Percentiles rank a stretch among this genome's conserved stretches.
phyloP scores from a whole-genome alignment of 2,113 vertebrate species.

The Regulus satrapa region DNA sequence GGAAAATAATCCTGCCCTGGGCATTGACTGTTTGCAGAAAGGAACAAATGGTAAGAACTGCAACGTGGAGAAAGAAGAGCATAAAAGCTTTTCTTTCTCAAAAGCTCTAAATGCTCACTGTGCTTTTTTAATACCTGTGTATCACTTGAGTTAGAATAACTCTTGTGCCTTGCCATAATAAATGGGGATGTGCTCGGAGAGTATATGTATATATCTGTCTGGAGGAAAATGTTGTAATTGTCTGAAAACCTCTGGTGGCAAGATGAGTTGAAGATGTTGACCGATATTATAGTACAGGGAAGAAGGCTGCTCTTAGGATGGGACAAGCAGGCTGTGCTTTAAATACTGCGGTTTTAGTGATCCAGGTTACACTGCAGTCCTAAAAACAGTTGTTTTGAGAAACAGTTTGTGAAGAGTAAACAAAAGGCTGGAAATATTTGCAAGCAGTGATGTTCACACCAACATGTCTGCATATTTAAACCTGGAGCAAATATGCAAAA shows the following conservation, averaged over 20 bases:
- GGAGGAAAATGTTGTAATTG: not conserved
- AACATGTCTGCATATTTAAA: not conserved
- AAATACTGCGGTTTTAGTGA: not conserved
- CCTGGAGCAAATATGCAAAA: not conserved
- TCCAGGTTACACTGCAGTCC: not conserved
- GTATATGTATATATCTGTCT: fast-evolving
- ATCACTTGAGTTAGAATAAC: not conserved
- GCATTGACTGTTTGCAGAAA: slow-evolving; percentile 91
- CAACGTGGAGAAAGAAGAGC: fast-evolving
- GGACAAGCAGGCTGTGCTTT: not conserved
- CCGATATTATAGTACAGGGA: not conserved
- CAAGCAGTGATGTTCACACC: not conserved
- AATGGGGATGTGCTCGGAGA: not conserved
- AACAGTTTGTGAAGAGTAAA: not conserved
- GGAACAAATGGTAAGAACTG: slow-evolving; percentile 86
- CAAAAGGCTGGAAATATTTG: not conserved
- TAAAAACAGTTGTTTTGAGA: not conserved
- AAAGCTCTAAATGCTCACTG: not conserved
- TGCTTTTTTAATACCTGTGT: not conserved
- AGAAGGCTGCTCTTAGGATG: not conserved
- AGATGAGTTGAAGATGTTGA: not conserved
- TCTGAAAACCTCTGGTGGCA: not conserved
- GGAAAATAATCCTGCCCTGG: slow-evolving; percentile 87
- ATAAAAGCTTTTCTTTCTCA: not conserved
- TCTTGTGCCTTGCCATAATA: not conserved